These are phyloP conservation scores for Tamias sibiricus DNA, from an alignment of 2,113 vertebrate genomes.

Conservation along the genomic window DNA sequence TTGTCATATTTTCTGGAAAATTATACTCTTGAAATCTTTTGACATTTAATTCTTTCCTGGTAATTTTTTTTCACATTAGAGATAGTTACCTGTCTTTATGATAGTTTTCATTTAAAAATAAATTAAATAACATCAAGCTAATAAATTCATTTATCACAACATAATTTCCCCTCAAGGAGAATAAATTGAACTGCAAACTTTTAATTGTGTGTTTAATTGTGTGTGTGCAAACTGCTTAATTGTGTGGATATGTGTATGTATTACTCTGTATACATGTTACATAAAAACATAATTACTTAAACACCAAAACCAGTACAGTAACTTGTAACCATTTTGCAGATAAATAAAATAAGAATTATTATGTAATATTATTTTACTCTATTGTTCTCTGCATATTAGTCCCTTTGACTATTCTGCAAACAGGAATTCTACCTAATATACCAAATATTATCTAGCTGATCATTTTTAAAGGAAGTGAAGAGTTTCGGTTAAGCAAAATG, in stretches of 20 bases:
- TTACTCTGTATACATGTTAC: neutral
- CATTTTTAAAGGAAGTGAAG: slow-evolving; percentile 33
- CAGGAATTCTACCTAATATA: neutral
- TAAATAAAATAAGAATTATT: neutral
- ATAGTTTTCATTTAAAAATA: slow-evolving; percentile 36
- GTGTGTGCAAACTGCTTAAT: neutral
- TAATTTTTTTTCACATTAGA: slow-evolving; percentile 11
- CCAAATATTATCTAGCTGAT: neutral
- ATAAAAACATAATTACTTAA: slow-evolving; percentile 14
- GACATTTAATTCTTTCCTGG: slow-evolving; percentile 5
- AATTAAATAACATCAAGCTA: slow-evolving; percentile 54
- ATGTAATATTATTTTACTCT: neutral
- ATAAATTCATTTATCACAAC: slow-evolving; percentile 51
- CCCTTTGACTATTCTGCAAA: neutral
- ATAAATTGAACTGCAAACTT: slow-evolving; percentile 19
- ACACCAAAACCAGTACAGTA: neutral
- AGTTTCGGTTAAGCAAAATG: neutral
- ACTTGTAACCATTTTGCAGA: neutral
- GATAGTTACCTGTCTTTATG: neutral
- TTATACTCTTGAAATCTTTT: neutral
- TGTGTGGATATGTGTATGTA: neutral
- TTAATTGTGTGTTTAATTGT: neutral
- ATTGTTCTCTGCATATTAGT: neutral
- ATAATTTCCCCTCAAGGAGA: neutral
- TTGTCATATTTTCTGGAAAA: slow-evolving; percentile 32